Percentiles rank a stretch among this genome's conserved stretches.
Evolutionary conservation across 2,113 vertebrate genomes (phyloP).

Genomic region (Peromyscus leucopus): DNA sequence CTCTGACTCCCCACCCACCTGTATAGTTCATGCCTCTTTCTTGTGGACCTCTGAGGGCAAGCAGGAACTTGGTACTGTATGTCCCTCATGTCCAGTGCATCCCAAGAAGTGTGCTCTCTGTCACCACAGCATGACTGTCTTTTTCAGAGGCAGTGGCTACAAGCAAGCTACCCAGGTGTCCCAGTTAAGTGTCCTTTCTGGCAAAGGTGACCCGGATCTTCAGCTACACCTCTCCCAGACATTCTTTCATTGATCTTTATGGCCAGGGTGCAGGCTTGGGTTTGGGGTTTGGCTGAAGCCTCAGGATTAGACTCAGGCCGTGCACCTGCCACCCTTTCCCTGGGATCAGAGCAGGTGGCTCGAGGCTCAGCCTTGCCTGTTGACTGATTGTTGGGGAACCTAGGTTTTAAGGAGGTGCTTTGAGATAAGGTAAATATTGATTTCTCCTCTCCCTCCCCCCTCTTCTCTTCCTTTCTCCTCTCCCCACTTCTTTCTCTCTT

Average conservation of each 20-base stretch:
- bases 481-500: accelerated
- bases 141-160: accelerated
- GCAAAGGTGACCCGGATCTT: background rate
- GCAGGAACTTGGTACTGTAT: background rate
- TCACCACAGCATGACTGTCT: accelerated
- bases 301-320: background rate
- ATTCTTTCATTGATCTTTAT: background rate
- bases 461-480: accelerated
- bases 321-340: background rate
- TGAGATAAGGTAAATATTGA: accelerated
- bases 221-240: background rate
- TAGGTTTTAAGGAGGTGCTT: background rate
- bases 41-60: background rate
- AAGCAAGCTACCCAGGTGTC: accelerated
- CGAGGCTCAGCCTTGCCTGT: accelerated
- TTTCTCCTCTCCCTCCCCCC: accelerated
- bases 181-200: background rate
- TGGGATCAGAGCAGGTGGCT: background rate
- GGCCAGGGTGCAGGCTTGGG: background rate
- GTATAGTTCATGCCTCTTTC: no score
- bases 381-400: accelerated
- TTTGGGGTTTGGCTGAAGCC: background rate
- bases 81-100: accelerated
- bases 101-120: background rate
- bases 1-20: background rate